phyloP scores from a whole-genome alignment of 2,113 vertebrate genomes.

The Megaceryle torquata region DNA sequence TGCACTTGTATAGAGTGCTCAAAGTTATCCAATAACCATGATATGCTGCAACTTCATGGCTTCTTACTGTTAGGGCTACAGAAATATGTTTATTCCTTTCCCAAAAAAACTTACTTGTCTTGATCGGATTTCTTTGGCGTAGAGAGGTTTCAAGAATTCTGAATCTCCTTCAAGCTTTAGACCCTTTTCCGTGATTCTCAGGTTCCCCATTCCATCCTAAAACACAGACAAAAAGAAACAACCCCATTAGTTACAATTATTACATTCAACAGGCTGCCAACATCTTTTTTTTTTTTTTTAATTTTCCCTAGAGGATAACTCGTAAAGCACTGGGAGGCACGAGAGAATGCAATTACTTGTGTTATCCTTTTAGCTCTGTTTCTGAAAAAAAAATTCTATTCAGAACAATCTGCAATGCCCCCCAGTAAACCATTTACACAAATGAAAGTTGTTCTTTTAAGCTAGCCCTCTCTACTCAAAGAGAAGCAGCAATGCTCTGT shows the following conservation, averaged over 20 bases:
- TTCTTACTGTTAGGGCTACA: background rate
- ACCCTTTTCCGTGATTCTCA: constrained; percentile 97
- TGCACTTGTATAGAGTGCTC: background rate
- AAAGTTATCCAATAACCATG: background rate
- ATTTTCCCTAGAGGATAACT: background rate
- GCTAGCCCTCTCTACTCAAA: background rate
- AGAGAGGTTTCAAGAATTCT: constrained; percentile 97
- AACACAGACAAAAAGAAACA: constrained; percentile 51
- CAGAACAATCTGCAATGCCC: background rate
- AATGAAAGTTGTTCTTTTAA: constrained; percentile 18
- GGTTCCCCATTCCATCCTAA: constrained; percentile 97
- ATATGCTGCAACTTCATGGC: background rate
- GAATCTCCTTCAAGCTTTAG: constrained; percentile 96
- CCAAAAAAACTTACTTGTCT: constrained; percentile 85
- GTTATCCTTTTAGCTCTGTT: constrained; percentile 23
- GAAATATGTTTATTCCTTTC: background rate
- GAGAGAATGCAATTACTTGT: constrained; percentile 43
- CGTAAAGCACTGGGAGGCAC: constrained; percentile 36
- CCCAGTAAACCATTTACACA: constrained; percentile 6
- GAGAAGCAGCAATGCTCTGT: background rate
- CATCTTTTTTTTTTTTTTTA: background rate
- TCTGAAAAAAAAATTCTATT: constrained; percentile 22
- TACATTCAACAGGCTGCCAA: constrained; percentile 36
- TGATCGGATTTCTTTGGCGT: constrained; percentile 99
- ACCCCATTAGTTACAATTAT: constrained; percentile 54